Conservation (phyloP, 1,140 invertebrate genomes). For the Aphidius ervi region DNA sequence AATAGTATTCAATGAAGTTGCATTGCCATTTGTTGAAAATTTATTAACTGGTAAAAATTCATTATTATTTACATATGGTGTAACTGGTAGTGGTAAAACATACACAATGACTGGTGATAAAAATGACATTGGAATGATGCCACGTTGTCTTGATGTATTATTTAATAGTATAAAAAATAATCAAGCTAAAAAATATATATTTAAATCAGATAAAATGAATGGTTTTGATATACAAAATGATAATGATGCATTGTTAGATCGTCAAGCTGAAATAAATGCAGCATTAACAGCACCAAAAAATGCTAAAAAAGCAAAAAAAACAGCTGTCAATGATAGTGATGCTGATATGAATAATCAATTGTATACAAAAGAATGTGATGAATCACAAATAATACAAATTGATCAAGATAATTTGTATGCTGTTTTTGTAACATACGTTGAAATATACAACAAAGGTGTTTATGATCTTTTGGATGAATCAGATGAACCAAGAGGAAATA, state of each 20-base stretch:
- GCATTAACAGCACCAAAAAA: constrained; percentile 41
- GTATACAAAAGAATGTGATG: constrained; percentile 35
- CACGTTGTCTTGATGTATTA: constrained; percentile 83
- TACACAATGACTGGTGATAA: constrained; percentile 86
- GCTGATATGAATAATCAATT: constrained; percentile 44
- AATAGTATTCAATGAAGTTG: constrained; percentile 79
- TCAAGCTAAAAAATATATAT: constrained; percentile 78
- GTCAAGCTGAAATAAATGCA: constrained; percentile 56
- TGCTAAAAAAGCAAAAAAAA: constrained; percentile 37
- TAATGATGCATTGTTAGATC: constrained; percentile 80
- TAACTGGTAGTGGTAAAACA: constrained; percentile 94
- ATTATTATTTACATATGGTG: constrained; percentile 91
- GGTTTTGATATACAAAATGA: constrained; percentile 87
- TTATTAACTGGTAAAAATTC: constrained; percentile 80
- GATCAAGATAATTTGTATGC: constrained; percentile 80
- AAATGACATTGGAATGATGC: constrained; percentile 79
- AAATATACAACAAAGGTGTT: constrained; percentile 97
- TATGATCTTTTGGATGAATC: constrained; percentile 88
- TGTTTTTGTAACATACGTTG: constrained; percentile 94
- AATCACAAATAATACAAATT: constrained; percentile 47
- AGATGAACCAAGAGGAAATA: constrained; percentile 53
- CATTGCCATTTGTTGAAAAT: constrained; percentile 80
- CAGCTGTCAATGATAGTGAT: constrained; percentile 31
- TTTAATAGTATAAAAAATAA: constrained; percentile 80
- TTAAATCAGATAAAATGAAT: constrained; percentile 91